Evolutionary conservation across 2,888 invertebrate genomes (phyloP), one percentile per base, ranked within the genome.

Genomic region (Cheilosia soror): DNA sequence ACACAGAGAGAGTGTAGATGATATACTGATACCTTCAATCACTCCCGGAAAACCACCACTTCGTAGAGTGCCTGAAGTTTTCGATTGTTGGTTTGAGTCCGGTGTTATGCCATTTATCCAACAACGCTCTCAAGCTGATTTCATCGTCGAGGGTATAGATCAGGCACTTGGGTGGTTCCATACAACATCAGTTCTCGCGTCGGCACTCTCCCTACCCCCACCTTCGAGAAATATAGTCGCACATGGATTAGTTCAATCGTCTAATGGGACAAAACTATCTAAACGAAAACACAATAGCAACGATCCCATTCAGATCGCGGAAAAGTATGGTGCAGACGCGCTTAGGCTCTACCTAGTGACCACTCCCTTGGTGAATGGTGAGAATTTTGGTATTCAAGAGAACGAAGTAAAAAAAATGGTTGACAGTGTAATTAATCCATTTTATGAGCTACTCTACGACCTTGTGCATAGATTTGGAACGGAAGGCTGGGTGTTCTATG

Each of bases 61-160:
- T 40, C 94, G 93, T 88, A 94, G 99, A 82, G 95, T 98, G 1
- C 90, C 96, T 0, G 98, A 99, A 93, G 98, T 99, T 0, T 99
- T 99, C 92, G 99, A 99, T 92, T 99, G 99, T 91, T 99, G 99
- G 99, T 99, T 99, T 93, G 99, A 99, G 92, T 98, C 98, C 2
- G 98, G 98, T 9, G 96, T 97, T 47, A 98, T 99, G 98, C 98
- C 98, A 0, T 98, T 98, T 90, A 98, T 97, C 1, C 97, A 98
- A 91, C 93, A 94, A 88, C 97, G 98, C 92, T 98, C 96, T 92
- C 98, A 98, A 2, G 99, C 98, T 0, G 97, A 99, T 93, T 98
- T 99, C 90, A 97, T 99, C 89, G 98, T 97, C 29, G 99, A 99
- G 93, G 98, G 98, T n/a, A 96, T 98, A 86, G 98, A 98, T 92